phyloP scores from a whole-genome alignment of 2,888 invertebrate species.

The Antheraea yamamai region DNA sequence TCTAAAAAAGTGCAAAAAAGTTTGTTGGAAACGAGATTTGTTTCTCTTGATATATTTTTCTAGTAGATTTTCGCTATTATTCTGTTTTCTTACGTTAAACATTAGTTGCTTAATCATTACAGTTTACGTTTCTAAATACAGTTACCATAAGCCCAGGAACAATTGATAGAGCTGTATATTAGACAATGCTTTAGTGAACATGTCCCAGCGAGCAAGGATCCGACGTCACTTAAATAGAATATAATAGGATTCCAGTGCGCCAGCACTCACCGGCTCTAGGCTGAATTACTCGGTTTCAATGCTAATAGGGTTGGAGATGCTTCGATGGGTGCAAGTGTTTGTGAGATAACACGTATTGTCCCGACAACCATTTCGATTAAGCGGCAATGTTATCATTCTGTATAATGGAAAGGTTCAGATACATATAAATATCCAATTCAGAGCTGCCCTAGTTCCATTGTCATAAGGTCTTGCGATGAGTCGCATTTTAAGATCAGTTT shows the following conservation, averaged over 20 bases:
- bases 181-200: slow-evolving; percentile 3
- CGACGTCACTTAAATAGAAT: slow-evolving; percentile 5
- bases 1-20: no score
- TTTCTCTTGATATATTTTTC: no score
- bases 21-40: no score
- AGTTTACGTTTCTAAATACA: neutral
- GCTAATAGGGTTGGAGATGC: slow-evolving; percentile 10
- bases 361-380: slow-evolving; percentile 4
- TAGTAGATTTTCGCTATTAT: neutral
- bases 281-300: slow-evolving; percentile 11
- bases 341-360: slow-evolving; percentile 7
- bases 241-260: slow-evolving; percentile 4
- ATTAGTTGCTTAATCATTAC: neutral
- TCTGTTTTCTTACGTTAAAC: neutral
- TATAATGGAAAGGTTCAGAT: neutral
- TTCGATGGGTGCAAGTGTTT: slow-evolving; percentile 7
- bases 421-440: no score
- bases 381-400: neutral
- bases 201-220: slow-evolving; percentile 5
- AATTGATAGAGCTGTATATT: neutral
- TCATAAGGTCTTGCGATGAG: no score
- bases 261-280: neutral
- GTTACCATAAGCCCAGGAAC: neutral
- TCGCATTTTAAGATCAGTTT: no score
- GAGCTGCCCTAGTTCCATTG: no score